These are phyloP conservation scores for Megaustenia siamemsis DNA, from an alignment of 2,888 invertebrate genomes.

Conservation along the genomic window DNA sequence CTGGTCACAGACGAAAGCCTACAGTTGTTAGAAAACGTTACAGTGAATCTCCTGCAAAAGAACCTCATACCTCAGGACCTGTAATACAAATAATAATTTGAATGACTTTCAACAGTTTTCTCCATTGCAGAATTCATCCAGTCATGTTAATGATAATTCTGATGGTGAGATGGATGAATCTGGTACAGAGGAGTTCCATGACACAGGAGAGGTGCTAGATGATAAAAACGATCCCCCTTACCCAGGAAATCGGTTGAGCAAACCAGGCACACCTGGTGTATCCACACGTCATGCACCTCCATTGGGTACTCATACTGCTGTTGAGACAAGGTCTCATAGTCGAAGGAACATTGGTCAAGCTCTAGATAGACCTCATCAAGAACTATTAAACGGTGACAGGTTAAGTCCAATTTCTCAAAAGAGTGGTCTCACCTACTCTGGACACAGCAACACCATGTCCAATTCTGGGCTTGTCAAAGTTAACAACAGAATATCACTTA, in stretches of 20 bases:
- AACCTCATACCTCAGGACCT: not conserved
- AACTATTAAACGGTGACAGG: constrained; percentile 8
- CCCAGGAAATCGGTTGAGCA: constrained; percentile 14
- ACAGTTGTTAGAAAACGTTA: constrained; percentile 54
- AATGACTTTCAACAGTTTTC: constrained; percentile 37
- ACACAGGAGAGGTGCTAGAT: constrained; percentile 42
- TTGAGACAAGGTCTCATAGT: constrained; percentile 44
- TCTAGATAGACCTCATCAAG: not conserved
- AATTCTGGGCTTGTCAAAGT: constrained; percentile 55
- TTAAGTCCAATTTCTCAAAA: not conserved
- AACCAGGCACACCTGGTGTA: constrained; percentile 3
- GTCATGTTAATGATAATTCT: not conserved
- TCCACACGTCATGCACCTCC: constrained; percentile 6
- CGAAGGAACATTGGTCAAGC: constrained; percentile 5
- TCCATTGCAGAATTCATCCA: constrained; percentile 1
- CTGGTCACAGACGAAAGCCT: constrained; percentile 56
- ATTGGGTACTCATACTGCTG: not conserved
- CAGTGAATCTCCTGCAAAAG: constrained; percentile 46
- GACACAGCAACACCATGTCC: constrained; percentile 19
- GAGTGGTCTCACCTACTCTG: constrained; percentile 17
- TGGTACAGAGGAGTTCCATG: constrained; percentile 33
- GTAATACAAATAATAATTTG: not conserved
- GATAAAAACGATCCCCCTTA: constrained; percentile 53
- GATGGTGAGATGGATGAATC: constrained; percentile 9
- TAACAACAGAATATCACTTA: constrained; percentile 63